A percentile compares a stretch with the other conserved stretches of the same genome.
Evolutionary conservation across 2,113 vertebrate species (phyloP).

Genomic region (Engystomops pustulosus): DNA sequence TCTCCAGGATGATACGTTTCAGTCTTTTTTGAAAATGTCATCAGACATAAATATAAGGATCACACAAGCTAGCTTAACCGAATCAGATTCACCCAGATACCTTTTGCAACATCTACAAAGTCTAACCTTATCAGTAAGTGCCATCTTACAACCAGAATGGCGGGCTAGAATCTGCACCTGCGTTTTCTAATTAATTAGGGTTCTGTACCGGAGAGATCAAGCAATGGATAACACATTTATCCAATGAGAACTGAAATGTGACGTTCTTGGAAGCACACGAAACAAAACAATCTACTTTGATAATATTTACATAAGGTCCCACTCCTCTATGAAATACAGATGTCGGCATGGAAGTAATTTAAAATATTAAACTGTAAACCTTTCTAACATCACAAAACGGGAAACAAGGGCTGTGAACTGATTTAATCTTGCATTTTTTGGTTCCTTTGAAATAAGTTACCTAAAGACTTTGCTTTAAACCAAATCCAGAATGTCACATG

Average conservation of each 20-base stretch:
- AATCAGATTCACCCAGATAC: background rate
- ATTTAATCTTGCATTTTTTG: slow-evolving; percentile 32
- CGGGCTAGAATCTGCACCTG: slow-evolving; percentile 42
- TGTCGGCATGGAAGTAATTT: slow-evolving; percentile 61
- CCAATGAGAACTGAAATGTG: slow-evolving; percentile 20
- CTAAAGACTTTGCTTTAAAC: slow-evolving; percentile 50
- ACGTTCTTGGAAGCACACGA: slow-evolving; percentile 59
- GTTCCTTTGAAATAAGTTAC: slow-evolving; percentile 39
- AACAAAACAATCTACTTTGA: slow-evolving; percentile 42
- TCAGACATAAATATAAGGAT: background rate
- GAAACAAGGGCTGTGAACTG: slow-evolving; percentile 38
- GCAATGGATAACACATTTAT: slow-evolving; percentile 49
- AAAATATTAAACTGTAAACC: slow-evolving; percentile 60
- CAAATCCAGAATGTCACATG: slow-evolving; percentile 40
- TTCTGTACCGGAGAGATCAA: slow-evolving; percentile 51
- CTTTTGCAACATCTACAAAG: background rate
- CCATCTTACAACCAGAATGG: slow-evolving; percentile 3
- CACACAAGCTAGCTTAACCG: background rate
- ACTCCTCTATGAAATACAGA: slow-evolving; percentile 31
- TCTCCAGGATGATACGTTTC: no score
- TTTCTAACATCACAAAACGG: slow-evolving; percentile 51
- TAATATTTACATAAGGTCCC: slow-evolving; percentile 56
- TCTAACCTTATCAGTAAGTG: background rate
- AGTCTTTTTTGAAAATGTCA: background rate
- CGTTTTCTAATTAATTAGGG: slow-evolving; percentile 62